Evolutionary conservation across 2,797 vertebrate species (phyloP).

Genomic region (Lophotriccus pileatus): DNA sequence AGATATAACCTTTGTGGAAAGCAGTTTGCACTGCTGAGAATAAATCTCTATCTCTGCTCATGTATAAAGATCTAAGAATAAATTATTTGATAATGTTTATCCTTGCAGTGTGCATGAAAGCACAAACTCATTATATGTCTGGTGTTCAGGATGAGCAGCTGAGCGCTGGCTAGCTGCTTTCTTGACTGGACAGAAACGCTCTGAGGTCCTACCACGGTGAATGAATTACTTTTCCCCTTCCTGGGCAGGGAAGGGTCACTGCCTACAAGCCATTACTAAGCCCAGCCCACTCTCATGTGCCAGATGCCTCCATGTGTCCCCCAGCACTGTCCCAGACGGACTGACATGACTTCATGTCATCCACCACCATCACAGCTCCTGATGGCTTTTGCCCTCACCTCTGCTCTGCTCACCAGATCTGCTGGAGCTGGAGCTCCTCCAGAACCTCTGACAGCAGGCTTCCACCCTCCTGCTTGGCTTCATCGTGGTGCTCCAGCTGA

Average conservation of each 20-base stretch:
- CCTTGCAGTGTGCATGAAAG: background rate
- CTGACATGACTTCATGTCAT: background rate
- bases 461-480: background rate
- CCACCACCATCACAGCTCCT: background rate
- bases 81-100: constrained; percentile 4
- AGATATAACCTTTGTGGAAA: background rate
- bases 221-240: background rate
- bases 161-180: background rate
- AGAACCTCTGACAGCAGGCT: background rate
- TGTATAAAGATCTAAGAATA: background rate
- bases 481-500: background rate
- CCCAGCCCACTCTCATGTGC: background rate
- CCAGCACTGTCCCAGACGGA: background rate
- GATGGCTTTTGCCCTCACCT: background rate
- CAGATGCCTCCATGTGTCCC: background rate
- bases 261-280: fast-evolving
- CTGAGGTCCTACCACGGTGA: background rate
- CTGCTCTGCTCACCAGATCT: background rate
- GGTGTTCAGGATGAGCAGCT: background rate
- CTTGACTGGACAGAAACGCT: background rate
- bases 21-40: background rate
- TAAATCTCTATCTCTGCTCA: background rate
- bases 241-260: background rate
- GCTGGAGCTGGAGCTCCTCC: background rate
- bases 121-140: background rate